These are phyloP conservation scores for Pogonognathellus flavescens DNA, from an alignment of 1,140 invertebrate genomes.

Conservation along the genomic window DNA sequence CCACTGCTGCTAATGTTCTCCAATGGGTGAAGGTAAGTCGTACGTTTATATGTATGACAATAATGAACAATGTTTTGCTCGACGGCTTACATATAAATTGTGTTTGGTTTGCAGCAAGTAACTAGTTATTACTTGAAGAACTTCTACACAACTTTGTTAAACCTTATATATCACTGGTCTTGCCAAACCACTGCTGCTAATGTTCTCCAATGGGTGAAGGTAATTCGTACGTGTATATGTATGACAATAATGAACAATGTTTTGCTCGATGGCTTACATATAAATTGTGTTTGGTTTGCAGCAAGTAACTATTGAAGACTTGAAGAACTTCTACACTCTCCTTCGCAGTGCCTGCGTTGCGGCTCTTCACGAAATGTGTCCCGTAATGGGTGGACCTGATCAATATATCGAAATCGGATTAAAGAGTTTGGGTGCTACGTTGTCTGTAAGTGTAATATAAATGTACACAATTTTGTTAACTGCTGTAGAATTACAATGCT, in stretches of 20 bases:
- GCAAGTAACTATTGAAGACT: constrained; percentile 76
- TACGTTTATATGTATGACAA: no score
- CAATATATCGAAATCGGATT: constrained; percentile 83
- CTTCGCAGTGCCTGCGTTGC: constrained; percentile 84
- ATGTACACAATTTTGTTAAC: constrained; percentile 16
- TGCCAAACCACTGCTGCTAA: constrained; percentile 90
- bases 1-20: constrained; percentile 86
- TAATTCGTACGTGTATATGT: no score
- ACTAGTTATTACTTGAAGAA: constrained; percentile 82
- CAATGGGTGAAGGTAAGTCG: constrained; percentile 88
- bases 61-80: no score
- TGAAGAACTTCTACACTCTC: constrained; percentile 85
- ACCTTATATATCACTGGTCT: constrained; percentile 90
- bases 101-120: constrained; percentile 44
- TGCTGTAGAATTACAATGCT: no score
- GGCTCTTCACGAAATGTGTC: constrained; percentile 81
- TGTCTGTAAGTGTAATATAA: constrained; percentile 14
- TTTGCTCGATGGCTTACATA: no score
- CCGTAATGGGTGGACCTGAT: constrained; percentile 78
- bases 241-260: no score
- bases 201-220: constrained; percentile 89
- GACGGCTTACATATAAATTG: no score
- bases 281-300: neutral
- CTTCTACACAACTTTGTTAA: constrained; percentile 84
- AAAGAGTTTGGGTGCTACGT: constrained; percentile 84